Conservation (phyloP, 1,140 invertebrate genomes). For the Bilobella aurantiaca region DNA sequence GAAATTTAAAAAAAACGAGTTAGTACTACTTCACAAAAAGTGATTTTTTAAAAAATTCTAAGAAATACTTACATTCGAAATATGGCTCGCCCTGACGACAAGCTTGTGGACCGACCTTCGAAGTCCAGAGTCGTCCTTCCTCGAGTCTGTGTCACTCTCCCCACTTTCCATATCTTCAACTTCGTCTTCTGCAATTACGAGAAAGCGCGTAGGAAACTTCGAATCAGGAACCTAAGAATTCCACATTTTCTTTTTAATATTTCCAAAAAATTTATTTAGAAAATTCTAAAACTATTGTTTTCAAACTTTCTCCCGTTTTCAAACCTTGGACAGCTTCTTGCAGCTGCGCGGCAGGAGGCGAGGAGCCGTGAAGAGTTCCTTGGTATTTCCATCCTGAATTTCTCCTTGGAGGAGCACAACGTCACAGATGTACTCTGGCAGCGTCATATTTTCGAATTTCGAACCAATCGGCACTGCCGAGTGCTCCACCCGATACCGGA, state of each 20-base stretch:
- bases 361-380: conserved; percentile 25
- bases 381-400: conserved; percentile 12
- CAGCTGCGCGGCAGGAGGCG: conserved; percentile 20
- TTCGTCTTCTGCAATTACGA: background rate
- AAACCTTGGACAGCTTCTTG: background rate
- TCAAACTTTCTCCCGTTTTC: background rate
- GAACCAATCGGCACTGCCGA: conserved; percentile 35
- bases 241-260: background rate
- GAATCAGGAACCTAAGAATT: background rate
- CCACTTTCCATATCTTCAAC: conserved; percentile 1
- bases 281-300: background rate
- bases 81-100: no score
- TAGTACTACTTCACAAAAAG: no score
- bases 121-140: no score
- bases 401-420: conserved; percentile 27
- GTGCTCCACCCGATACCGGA: conserved; percentile 34
- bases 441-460: conserved; percentile 12
- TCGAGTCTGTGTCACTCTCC: background rate
- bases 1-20: no score
- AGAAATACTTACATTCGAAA: no score
- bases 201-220: background rate
- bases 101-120: no score
- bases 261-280: background rate
- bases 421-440: conserved; percentile 27
- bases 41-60: no score